Evolutionary conservation across 2,113 vertebrate species (phyloP).

Genomic region (Nibea coibor): DNA sequence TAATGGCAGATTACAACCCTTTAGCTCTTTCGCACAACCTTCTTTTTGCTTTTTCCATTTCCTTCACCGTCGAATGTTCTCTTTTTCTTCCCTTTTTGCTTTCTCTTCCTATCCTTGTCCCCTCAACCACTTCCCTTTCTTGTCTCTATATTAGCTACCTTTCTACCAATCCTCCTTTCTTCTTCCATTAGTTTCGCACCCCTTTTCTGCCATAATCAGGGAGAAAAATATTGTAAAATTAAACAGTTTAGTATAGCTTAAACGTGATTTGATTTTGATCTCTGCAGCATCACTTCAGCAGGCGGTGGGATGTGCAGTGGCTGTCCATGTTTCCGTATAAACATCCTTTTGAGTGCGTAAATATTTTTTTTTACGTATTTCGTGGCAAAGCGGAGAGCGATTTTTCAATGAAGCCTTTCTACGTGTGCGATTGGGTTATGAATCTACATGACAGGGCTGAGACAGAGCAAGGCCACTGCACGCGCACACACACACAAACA

Average conservation of each 20-base stretch:
- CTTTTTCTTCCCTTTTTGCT: background rate
- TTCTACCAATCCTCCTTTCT: background rate
- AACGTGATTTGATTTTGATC: background rate
- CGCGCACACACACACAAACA: background rate
- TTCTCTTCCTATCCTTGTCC: conserved; percentile 7
- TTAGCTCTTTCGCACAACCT: conserved; percentile 39
- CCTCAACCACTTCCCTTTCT: background rate
- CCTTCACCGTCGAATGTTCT: conserved; percentile 31
- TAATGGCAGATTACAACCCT: conserved; percentile 70
- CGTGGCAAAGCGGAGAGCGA: conserved; percentile 35
- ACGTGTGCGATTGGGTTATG: conserved; percentile 74
- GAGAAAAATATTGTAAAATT: background rate
- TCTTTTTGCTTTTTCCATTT: conserved; percentile 41
- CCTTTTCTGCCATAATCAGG: background rate
- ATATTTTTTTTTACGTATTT: conserved; percentile 46
- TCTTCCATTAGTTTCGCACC: background rate
- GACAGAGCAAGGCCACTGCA: conserved; percentile 64
- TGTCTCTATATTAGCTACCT: conserved; percentile 1
- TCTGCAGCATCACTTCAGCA: background rate
- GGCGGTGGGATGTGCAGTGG: background rate
- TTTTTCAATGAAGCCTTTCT: conserved; percentile 54
- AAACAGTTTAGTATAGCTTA: background rate
- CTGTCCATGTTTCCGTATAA: conserved; percentile 40
- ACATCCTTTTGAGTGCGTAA: conserved; percentile 36
- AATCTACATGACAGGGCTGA: conserved; percentile 74